Percentiles rank a stretch among this genome's conserved stretches.
phyloP scores from a whole-genome alignment of 2,888 invertebrate species.

The Tinea trinotella region DNA sequence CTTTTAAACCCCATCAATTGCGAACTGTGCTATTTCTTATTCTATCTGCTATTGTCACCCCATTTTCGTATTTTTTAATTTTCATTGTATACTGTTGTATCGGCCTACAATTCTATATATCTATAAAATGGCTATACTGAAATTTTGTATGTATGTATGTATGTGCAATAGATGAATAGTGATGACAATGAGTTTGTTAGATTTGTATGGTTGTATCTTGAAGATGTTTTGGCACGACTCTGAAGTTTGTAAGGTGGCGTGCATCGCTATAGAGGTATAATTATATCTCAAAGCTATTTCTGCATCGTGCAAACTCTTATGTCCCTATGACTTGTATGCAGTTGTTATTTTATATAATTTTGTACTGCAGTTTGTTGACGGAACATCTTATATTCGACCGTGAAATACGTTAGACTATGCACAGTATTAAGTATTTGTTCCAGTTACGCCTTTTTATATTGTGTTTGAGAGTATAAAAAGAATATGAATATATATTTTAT shows the following conservation, averaged over 20 bases:
- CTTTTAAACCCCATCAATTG: too few species aligned
- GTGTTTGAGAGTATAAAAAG: too few species aligned
- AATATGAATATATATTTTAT: too few species aligned
- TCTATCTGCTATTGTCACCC: too few species aligned
- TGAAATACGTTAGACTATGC: neutral
- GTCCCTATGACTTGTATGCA: neutral
- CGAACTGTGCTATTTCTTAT: too few species aligned
- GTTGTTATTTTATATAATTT: conserved; percentile 12
- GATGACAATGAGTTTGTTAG: conserved; percentile 10
- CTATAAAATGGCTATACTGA: too few species aligned
- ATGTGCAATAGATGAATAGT: neutral
- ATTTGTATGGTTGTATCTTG: conserved; percentile 7
- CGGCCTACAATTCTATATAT: too few species aligned
- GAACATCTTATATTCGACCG: neutral
- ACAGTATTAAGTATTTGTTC: too few species aligned
- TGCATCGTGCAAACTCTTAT: conserved; percentile 8
- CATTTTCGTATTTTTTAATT: too few species aligned
- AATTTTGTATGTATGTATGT: too few species aligned
- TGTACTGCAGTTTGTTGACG: neutral
- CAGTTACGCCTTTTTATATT: too few species aligned
- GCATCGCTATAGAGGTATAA: neutral
- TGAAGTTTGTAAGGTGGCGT: neutral
- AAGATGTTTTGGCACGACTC: conserved; percentile 6
- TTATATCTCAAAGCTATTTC: conserved; percentile 10
- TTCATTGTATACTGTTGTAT: too few species aligned